These are phyloP conservation scores for Allolobophora icterica DNA, from an alignment of 2,888 invertebrate species.

Conservation along the genomic window DNA sequence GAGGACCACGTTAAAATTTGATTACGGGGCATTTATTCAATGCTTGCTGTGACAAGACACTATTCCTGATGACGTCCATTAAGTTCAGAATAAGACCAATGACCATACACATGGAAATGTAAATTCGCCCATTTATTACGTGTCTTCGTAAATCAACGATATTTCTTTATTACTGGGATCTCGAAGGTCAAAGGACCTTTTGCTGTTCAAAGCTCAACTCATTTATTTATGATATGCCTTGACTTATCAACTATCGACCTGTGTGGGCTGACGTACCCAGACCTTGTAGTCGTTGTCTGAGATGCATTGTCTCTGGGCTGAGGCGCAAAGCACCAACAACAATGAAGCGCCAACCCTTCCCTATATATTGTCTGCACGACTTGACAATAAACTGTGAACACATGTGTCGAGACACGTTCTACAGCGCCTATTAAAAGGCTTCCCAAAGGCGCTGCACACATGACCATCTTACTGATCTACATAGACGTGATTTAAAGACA, in stretches of 20 bases:
- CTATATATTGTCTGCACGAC: neutral
- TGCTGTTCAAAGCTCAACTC: neutral
- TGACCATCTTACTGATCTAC: neutral
- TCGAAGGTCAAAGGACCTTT: neutral
- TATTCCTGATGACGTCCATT: neutral
- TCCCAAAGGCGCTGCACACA: neutral
- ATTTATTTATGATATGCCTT: neutral
- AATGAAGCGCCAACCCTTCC: neutral
- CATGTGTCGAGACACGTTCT: neutral
- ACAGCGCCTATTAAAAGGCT: neutral
- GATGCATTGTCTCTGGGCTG: neutral
- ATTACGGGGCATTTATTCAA: neutral
- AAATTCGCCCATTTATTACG: neutral
- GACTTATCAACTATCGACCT: slow-evolving; percentile 7
- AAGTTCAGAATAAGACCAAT: neutral
- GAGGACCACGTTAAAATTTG: too few species aligned
- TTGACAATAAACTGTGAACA: neutral
- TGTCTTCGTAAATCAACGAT: neutral
- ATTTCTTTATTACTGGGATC: neutral
- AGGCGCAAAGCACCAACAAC: neutral
- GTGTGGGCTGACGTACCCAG: neutral
- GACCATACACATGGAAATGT: neutral
- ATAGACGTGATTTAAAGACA: too few species aligned
- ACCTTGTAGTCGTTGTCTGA: neutral
- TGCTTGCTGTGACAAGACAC: neutral